Conservation (phyloP, 2,888 invertebrate genomes). For the Tryphoninae sp. region DNA sequence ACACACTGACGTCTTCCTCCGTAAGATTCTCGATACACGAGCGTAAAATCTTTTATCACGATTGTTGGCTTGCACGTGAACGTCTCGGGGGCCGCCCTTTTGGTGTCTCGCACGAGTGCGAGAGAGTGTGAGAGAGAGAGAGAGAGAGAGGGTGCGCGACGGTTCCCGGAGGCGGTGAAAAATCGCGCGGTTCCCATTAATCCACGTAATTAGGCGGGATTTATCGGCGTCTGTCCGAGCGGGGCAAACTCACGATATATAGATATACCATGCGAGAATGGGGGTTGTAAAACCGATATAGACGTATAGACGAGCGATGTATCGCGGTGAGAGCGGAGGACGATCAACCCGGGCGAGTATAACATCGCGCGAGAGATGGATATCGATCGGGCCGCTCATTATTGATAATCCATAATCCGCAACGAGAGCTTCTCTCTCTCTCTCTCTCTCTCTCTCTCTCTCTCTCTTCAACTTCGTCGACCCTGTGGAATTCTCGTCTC, state of each 20-base stretch:
- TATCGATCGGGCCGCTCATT: slow-evolving; percentile 78
- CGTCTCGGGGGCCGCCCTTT: slow-evolving; percentile 39
- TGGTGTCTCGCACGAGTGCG: slow-evolving; percentile 23
- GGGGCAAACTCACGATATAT: slow-evolving; percentile 21
- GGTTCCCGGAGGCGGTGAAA: slow-evolving; percentile 68
- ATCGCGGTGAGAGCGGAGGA: slow-evolving; percentile 36
- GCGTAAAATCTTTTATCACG: slow-evolving; percentile 30
- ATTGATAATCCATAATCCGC: slow-evolving; percentile 80
- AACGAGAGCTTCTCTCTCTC: slow-evolving; percentile 70
- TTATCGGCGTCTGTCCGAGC: slow-evolving; percentile 71
- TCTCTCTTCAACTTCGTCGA: slow-evolving; percentile 41
- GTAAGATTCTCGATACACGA: not conserved
- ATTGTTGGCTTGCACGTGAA: slow-evolving; percentile 37
- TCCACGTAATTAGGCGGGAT: slow-evolving; percentile 79
- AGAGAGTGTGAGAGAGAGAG: slow-evolving; percentile 43
- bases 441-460: slow-evolving; percentile 15
- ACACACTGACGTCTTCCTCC: slow-evolving; percentile 5
- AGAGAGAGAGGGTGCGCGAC: slow-evolving; percentile 45
- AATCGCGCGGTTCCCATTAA: slow-evolving; percentile 74
- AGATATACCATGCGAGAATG: slow-evolving; percentile 26
- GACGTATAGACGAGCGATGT: slow-evolving; percentile 5
- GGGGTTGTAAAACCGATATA: slow-evolving; percentile 3
- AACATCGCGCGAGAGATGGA: slow-evolving; percentile 64
- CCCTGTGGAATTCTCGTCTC: slow-evolving; percentile 32
- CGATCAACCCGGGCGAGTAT: slow-evolving; percentile 53